Percentiles rank a stretch among this genome's conserved stretches.
phyloP scores from a whole-genome alignment of 2,888 invertebrate genomes.

The Anagyrus pseudococci region DNA sequence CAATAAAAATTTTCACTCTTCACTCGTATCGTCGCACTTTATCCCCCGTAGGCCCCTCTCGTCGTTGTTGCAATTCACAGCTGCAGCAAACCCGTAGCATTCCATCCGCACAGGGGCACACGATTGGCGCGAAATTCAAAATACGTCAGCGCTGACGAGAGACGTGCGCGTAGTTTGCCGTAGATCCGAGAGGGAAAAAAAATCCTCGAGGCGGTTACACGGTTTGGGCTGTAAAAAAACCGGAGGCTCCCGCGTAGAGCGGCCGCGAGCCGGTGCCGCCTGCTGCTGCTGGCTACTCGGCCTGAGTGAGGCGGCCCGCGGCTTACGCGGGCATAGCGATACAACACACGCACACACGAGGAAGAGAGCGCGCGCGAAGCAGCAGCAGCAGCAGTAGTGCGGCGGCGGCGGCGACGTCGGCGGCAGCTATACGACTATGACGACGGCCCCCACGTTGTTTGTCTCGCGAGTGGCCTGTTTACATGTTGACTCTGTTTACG shows the following conservation, averaged over 20 bases:
- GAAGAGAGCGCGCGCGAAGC: not conserved
- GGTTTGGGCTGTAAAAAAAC: too few species aligned
- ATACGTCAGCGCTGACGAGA: not conserved
- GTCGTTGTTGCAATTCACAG: too few species aligned
- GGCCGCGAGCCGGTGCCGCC: constrained; percentile 5
- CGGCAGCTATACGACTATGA: constrained; percentile 48
- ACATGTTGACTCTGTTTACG: constrained; percentile 63
- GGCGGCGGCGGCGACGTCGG: not conserved
- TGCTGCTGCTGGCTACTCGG: not conserved
- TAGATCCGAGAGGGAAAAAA: too few species aligned
- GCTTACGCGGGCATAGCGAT: not conserved
- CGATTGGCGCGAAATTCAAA: not conserved
- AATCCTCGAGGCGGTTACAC: too few species aligned
- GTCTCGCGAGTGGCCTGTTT: constrained; percentile 63
- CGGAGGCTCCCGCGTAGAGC: not conserved
- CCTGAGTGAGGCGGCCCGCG: constrained; percentile 11
- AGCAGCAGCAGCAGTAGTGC: constrained; percentile 41
- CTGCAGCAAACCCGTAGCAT: too few species aligned
- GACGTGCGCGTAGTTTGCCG: too few species aligned
- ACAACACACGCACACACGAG: not conserved
- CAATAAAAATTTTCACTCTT: too few species aligned
- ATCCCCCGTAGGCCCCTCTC: too few species aligned
- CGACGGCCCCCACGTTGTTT: constrained; percentile 62
- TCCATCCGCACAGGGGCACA: too few species aligned
- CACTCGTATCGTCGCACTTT: too few species aligned